Base-by-base conservation (phyloP, 1,140 invertebrate genomes). In the Meloidogyne floridensis region DNA sequence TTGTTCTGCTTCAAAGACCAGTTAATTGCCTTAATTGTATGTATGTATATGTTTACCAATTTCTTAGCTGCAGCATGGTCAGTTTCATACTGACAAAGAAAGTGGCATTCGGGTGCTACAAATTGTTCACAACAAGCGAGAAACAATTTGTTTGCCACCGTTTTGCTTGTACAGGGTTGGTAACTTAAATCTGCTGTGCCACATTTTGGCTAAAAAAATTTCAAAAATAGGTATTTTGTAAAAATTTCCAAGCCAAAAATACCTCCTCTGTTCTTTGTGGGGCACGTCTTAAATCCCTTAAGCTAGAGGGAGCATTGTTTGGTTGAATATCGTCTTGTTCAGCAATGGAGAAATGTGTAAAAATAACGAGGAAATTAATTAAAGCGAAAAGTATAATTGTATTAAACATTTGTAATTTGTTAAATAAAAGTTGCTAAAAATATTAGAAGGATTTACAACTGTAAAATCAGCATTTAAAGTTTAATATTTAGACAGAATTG, bases 11-110 rank as follows among this genome's bases (percentile, higher is more conserved):
- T 20, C 20, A 20, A 20, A 20, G 20, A 20, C 20, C 20, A 20
- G 20, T 20, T 20, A 20, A 20, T 20, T 20, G 20, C 20, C 20
- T 20, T 20, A 20, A 20, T 20, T 20, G 20, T 20, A 20, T 20
- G 20, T 20, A 20, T 20, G 20, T 20, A 20, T 20, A 20, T 20
- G 20, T 32, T 32, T 32, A 86, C 85, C 82, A 86, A 73, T 54
- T 86, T 86, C n/a, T 86, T 75, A 8, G 86, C 86, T 51, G 84
- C 80, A 6, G 84, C 20, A 54, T 86, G 85, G 47, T 87, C 86
- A 32, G 86, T 85, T 51, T 86, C 86, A 75, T 86, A 86, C 53
- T 87, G 85, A 72, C 86, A 86, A 5, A 86, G 47, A 11, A 74
- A 71, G 13, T 86, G 85, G 69, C 86, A 86, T 56, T 84, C 86